A percentile compares a stretch with the other conserved stretches of the same genome.
Evolutionary conservation across 2,113 vertebrate genomes (phyloP).

Genomic region (Odontophorus gujanensis): DNA sequence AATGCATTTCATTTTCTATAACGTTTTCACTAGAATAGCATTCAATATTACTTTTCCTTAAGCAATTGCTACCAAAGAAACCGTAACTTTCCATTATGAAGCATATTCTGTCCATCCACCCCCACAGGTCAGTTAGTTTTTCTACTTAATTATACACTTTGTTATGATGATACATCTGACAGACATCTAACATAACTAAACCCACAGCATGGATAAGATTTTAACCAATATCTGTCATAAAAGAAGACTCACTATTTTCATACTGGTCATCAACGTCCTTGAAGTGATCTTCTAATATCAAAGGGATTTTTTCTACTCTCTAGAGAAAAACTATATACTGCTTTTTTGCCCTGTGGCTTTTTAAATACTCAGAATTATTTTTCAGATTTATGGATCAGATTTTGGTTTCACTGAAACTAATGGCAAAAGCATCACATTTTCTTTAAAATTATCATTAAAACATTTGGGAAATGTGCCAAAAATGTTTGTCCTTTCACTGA

Average conservation of each 20-base stretch:
- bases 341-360: neutral
- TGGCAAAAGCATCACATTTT: neutral
- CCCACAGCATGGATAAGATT: neutral
- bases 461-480: neutral
- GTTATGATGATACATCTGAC: neutral
- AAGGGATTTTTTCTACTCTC: neutral
- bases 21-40: neutral
- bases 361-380: neutral
- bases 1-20: neutral
- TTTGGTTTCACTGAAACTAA: neutral
- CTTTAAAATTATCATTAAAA: neutral
- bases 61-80: neutral
- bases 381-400: neutral
- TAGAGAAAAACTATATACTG: neutral
- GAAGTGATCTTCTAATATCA: neutral
- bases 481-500: neutral
- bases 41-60: neutral
- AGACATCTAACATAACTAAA: neutral
- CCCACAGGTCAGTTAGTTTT: neutral
- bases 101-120: neutral
- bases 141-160: neutral
- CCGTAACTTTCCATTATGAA: neutral
- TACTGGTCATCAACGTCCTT: neutral
- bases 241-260: neutral
- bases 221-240: neutral